Evolutionary conservation across 2,888 invertebrate species (phyloP), one percentile per base, ranked within the genome.

Genomic region (Tipula vernalis): DNA sequence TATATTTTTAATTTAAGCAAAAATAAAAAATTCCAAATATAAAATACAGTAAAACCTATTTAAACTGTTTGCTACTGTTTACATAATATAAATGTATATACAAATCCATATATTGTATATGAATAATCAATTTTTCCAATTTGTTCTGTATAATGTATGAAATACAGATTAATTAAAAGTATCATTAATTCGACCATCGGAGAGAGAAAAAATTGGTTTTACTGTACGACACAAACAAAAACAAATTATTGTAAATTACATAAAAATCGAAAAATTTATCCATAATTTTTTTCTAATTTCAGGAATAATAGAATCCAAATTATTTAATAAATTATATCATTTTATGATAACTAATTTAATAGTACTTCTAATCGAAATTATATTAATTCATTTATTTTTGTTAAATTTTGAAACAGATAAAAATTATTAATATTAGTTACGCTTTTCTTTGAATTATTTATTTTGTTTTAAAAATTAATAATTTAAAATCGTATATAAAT

Each of bases 381-480:
- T 71, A 71, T 71, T 71, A 71, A 71, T 71, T 71, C 71, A 71
- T 28, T 28, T 71, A 71, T 71, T 71, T 71, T 71, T 71, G 28
- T 71, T 71, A 71, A 71, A 28, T 71, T 71, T 71, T 71, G 71
- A 71, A 71, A 71, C 71, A 71, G 71, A 71, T 71, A 71, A 71
- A 28, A 28, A 71, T 71, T 71, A 71, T 71, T 71, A 71, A 71
- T 71, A 71, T 71, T 71, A 71, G 28, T 28, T 57, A 28, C 71
- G 71, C 71, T 71, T 71, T 15, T 28, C 8, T 71, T 71, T 71
- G 28, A 71, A 71, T 71, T 71, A 71, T 71, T 71, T 71, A 71
- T 71, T 71, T 71, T 71, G 71, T 71, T 71, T 71, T 71, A 71
- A 71, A 71, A 71, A 71, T 71, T 71, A 71, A 71, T 71, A 71